These are phyloP conservation scores for Proteles cristata DNA, from an alignment of 2,113 vertebrate genomes.

Conservation along the genomic window DNA sequence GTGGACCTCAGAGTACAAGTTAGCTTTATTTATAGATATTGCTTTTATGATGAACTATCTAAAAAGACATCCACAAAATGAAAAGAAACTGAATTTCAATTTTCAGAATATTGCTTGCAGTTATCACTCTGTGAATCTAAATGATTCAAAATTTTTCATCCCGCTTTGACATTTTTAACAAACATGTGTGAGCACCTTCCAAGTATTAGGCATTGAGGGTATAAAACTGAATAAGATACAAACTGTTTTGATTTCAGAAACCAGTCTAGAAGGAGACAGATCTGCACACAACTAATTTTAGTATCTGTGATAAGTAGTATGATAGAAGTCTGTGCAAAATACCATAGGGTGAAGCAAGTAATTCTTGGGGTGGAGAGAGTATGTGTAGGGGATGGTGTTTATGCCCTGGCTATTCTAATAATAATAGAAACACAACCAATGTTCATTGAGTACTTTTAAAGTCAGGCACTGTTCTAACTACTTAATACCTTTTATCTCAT, in stretches of 20 bases:
- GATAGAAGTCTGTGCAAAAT: not conserved
- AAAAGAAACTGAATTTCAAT: conserved; percentile 60
- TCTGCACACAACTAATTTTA: not conserved
- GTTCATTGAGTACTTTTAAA: not conserved
- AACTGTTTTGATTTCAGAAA: conserved; percentile 9
- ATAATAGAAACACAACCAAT: not conserved
- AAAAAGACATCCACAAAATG: conserved; percentile 55
- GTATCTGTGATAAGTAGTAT: not conserved
- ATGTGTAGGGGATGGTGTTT: not conserved
- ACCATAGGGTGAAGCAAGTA: not conserved
- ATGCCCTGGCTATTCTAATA: not conserved
- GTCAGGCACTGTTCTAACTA: not conserved
- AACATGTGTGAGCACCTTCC: not conserved
- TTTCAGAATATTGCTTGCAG: conserved; percentile 63
- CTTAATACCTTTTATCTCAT: not conserved
- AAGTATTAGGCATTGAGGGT: not conserved
- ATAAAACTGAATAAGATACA: not conserved
- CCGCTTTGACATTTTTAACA: conserved; percentile 35
- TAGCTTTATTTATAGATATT: conserved; percentile 59
- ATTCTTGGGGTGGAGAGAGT: not conserved
- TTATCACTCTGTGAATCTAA: conserved; percentile 34
- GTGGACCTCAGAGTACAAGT: conserved; percentile 12
- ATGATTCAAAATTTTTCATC: conserved; percentile 52
- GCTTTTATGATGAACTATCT: conserved; percentile 42
- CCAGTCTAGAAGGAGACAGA: not conserved